Base-by-base conservation (phyloP, 2,797 vertebrate species). In the Sphaeramia orbicularis region DNA sequence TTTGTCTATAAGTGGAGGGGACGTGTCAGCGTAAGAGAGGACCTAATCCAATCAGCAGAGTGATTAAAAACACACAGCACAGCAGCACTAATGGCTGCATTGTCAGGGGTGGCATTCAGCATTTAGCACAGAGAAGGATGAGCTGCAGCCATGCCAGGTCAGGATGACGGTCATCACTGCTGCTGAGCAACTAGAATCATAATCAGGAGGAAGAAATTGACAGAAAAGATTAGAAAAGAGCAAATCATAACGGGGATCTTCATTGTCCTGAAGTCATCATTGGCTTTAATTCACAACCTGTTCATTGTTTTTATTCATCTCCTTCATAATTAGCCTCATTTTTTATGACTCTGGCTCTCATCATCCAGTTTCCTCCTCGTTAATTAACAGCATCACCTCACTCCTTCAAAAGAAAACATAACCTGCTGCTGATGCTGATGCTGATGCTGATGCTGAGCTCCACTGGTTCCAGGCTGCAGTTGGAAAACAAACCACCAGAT, bases 51-150 rank as follows among this genome's bases (percentile, higher is more conserved):
- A 88, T 90, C 82, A 84, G 80, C 40, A 11, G 80, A 83, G 85
- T 84, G 80, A 90, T 91, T 90, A 89, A 88, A 90, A 89, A 64
- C 63, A 69, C 80, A 76, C 78, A 89, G 85, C 78, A 12, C 86
- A 88, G 91, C 87, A 85, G 89, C 85, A 64, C 84, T 71, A 83
- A 85, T 62, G 84, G 78, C 76, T 68, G 80, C 79, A 67, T 38
- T 64, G 90, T 89, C 70, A 83, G 78, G 49, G 76, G 19, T 21
- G 43, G 43, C 62, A 9, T 78, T 76, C 79, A 86, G 81, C 75
- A 50, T 79, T 84, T 75, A 86, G 53, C 72, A 61, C 60, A 54
- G 80, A 43, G 18, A 48, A 50, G 40, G 71, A 66, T 41, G 7
- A 54, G 69, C 12, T 49, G 64, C 4, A 21, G 41, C 49, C 43